Evolutionary conservation across 2,888 invertebrate species (phyloP).

Genomic region (Meganola albula): DNA sequence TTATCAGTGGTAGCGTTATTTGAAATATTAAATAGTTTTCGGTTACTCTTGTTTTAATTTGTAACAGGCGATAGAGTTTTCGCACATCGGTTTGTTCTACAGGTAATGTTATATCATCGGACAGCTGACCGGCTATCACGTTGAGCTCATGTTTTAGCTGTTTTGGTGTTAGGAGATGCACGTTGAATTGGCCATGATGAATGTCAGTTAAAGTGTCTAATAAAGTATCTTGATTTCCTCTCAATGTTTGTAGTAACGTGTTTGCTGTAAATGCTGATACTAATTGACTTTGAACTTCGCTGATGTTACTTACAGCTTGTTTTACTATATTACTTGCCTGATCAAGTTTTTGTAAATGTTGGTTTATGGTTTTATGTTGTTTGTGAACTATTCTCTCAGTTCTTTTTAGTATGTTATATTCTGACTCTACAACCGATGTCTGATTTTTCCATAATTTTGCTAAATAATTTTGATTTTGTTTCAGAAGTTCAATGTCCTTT

Average conservation of each 20-base stretch:
- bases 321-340: not conserved
- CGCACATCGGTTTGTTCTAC: not conserved
- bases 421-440: not conserved
- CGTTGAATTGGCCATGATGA: slow-evolving; percentile 10
- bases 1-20: not conserved
- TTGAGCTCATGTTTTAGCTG: slow-evolving; percentile 8
- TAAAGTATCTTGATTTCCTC: slow-evolving; percentile 5
- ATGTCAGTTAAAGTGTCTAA: slow-evolving; percentile 11
- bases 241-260: not conserved
- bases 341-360: not conserved
- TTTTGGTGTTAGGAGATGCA: slow-evolving; percentile 10
- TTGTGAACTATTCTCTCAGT: too few relatives aligned
- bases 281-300: slow-evolving; percentile 1
- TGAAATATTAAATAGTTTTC: not conserved
- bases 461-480: not conserved
- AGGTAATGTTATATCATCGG: slow-evolving; percentile 6
- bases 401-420: not conserved
- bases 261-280: not conserved
- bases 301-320: not conserved
- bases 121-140: slow-evolving; percentile 8
- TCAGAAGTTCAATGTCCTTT: not conserved
- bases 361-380: not conserved
- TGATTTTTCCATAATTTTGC: not conserved
- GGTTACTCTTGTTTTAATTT: not conserved
- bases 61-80: not conserved